Conservation (phyloP, 2,888 invertebrate species). For the Drosophila quinaria region DNA sequence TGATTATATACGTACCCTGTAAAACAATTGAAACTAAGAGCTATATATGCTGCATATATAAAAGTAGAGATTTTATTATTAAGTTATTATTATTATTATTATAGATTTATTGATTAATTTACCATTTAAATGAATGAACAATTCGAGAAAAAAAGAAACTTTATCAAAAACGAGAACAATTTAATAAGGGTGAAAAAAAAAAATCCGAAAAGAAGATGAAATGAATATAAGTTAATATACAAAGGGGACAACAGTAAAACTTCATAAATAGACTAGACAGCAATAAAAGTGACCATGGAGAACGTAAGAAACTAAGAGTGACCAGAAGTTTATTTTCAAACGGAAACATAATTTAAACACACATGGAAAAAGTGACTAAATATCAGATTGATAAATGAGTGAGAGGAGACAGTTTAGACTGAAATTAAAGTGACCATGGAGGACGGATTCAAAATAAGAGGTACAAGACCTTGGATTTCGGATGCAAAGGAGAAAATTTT, state of each 20-base stretch:
- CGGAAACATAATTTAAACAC: too few species aligned
- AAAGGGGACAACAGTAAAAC: background rate
- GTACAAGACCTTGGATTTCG: too few species aligned
- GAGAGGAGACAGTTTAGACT: too few species aligned
- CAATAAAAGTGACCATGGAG: background rate
- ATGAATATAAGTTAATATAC: background rate
- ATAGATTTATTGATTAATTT: background rate
- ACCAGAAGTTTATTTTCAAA: too few species aligned
- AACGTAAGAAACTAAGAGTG: too few species aligned
- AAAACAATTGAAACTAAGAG: background rate
- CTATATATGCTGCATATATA: background rate
- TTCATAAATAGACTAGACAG: background rate
- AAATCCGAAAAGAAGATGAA: background rate
- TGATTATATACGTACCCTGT: conserved; percentile 44
- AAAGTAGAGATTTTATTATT: background rate
- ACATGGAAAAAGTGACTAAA: too few species aligned
- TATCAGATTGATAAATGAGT: too few species aligned
- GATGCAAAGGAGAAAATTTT: too few species aligned
- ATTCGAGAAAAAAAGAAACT: too few species aligned
- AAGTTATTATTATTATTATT: background rate
- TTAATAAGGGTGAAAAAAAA: background rate
- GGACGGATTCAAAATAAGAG: too few species aligned
- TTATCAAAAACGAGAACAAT: too few species aligned
- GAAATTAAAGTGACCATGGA: background rate
- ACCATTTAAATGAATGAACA: too few species aligned